These are phyloP conservation scores for Calyptommatus sinebrachiatus DNA, from an alignment of 2,113 vertebrate genomes.

Conservation along the genomic window DNA sequence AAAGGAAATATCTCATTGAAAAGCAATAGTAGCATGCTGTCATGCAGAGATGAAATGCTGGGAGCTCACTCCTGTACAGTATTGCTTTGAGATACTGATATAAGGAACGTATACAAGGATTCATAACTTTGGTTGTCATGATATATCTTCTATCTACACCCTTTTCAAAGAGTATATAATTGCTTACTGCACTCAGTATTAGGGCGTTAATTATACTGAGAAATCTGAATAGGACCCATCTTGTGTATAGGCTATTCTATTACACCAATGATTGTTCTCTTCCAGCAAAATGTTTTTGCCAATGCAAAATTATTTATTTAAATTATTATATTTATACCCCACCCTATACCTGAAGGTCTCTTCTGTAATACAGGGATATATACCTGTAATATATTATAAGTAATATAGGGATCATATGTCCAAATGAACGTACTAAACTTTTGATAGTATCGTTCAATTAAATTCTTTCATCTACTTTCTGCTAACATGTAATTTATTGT, in stretches of 20 bases:
- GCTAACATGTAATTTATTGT: conserved; percentile 38
- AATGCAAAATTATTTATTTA: background rate
- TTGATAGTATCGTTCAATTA: conserved; percentile 38
- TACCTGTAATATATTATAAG: conserved; percentile 1
- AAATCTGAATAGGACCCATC: background rate
- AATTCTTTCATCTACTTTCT: conserved; percentile 31
- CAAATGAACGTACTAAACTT: background rate
- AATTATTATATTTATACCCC: accelerated
- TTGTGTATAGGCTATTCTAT: background rate
- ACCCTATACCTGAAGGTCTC: background rate
- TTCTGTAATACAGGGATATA: background rate
- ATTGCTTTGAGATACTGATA: background rate
- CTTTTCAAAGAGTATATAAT: background rate
- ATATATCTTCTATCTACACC: background rate
- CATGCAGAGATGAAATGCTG: background rate
- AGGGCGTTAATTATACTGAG: background rate
- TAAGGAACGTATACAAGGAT: background rate
- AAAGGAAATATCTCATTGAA: too few relatives aligned
- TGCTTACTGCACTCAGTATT: background rate
- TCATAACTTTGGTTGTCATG: background rate
- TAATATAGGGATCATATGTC: too few relatives aligned
- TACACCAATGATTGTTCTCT: accelerated
- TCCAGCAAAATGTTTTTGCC: background rate
- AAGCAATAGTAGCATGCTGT: background rate
- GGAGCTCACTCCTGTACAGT: too few relatives aligned